Percentiles rank a stretch among this genome's conserved stretches.
Evolutionary conservation across 2,888 invertebrate genomes (phyloP).

Genomic region (Torymus aiolomorphi): DNA sequence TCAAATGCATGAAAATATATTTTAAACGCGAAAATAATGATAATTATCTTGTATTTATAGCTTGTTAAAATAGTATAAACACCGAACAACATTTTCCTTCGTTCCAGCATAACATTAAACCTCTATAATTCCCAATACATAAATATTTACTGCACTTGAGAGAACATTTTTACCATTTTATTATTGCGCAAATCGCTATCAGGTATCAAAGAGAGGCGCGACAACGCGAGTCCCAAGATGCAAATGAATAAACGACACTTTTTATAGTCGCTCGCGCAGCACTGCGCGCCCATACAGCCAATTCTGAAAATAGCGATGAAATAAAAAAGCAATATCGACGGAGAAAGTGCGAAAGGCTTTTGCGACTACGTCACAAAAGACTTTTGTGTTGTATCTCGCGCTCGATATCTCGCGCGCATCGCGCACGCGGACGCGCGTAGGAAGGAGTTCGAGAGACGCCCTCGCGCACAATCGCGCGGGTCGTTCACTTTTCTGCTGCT

Average conservation of each 20-base stretch:
- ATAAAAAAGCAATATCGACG: slow-evolving; percentile 41
- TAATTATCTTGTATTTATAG: not conserved
- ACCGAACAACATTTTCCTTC: too few relatives aligned
- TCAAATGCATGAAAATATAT: not conserved
- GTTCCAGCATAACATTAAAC: too few relatives aligned
- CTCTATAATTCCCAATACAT: too few relatives aligned
- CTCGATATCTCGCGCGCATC: slow-evolving; percentile 27
- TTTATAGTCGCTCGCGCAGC: slow-evolving; percentile 6
- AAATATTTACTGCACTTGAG: too few relatives aligned
- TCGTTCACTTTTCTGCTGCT: slow-evolving; percentile 48
- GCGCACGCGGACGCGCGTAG: slow-evolving; percentile 19
- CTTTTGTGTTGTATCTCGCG: slow-evolving; percentile 7
- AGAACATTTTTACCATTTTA: too few relatives aligned
- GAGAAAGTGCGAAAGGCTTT: slow-evolving; percentile 9
- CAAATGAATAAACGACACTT: slow-evolving; percentile 28
- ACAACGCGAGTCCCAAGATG: not conserved
- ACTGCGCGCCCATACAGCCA: not conserved
- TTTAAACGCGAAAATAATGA: not conserved
- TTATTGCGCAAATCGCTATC: too few relatives aligned
- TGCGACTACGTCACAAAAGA: slow-evolving; percentile 18
- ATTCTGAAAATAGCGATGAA: slow-evolving; percentile 48
- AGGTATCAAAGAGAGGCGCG: too few relatives aligned
- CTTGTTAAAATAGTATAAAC: not conserved
- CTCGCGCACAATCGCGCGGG: slow-evolving; percentile 33
- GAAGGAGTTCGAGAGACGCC: slow-evolving; percentile 26